Evolutionary conservation across 2,888 invertebrate species (phyloP).

Genomic region (Blera fallax): DNA sequence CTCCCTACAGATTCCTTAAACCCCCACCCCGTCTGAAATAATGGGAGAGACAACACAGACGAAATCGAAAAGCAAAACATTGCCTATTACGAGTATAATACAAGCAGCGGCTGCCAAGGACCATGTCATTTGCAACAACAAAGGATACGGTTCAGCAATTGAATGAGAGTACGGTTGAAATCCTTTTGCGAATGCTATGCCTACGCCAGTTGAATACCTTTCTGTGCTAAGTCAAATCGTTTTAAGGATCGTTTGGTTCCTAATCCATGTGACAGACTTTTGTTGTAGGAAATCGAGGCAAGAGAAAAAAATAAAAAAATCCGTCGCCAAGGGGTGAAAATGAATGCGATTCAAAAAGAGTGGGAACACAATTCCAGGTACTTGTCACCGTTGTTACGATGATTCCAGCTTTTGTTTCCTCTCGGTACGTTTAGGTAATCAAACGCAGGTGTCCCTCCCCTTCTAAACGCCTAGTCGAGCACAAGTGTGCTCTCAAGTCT

Average conservation of each 20-base stretch:
- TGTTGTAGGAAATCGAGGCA: constrained; percentile 42
- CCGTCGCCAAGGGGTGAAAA: background rate
- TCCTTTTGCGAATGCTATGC: constrained; percentile 54
- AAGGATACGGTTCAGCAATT: constrained; percentile 61
- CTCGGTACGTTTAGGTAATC: constrained; percentile 57
- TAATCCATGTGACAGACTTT: constrained; percentile 69
- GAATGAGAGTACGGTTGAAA: constrained; percentile 65
- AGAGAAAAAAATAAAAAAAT: background rate
- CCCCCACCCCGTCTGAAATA: constrained; percentile 25
- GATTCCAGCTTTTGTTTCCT: constrained; percentile 27
- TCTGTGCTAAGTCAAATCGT: constrained; percentile 65
- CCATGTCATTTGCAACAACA: constrained; percentile 66
- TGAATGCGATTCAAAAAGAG: constrained; percentile 41
- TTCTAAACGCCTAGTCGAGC: constrained; percentile 5
- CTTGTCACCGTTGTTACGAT: constrained; percentile 68
- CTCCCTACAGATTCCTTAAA: background rate
- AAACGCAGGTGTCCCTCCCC: constrained; percentile 48
- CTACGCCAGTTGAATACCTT: constrained; percentile 52
- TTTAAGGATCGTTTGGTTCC: constrained; percentile 69
- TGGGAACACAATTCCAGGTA: constrained; percentile 61
- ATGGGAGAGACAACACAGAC: constrained; percentile 24
- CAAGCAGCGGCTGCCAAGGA: constrained; percentile 38
- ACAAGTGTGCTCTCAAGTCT: constrained; percentile 41
- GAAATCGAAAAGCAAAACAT: constrained; percentile 71
- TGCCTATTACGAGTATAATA: constrained; percentile 57